Percentiles rank a stretch among this genome's conserved stretches.
Evolutionary conservation across 1,140 invertebrate genomes (phyloP).

Genomic region (Adoxophyes honmai): DNA sequence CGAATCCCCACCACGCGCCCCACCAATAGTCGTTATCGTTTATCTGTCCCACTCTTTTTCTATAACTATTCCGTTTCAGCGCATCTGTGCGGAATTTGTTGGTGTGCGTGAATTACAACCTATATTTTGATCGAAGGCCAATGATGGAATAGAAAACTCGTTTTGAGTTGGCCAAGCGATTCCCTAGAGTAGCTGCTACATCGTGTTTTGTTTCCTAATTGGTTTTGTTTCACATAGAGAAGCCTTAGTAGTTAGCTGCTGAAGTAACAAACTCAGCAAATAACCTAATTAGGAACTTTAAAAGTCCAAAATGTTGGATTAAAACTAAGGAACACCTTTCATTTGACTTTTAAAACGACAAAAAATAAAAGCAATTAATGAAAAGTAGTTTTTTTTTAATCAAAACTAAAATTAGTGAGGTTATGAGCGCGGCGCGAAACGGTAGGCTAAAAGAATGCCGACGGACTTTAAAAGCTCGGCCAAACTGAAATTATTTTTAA

Average conservation of each 20-base stretch:
- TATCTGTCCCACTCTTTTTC: slow-evolving; percentile 74
- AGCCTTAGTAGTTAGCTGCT: no score
- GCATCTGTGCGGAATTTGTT: slow-evolving; percentile 41
- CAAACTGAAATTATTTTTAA: no score
- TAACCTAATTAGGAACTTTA: no score
- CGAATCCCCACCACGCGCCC: slow-evolving; percentile 53
- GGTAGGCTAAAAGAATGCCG: slow-evolving; percentile 71
- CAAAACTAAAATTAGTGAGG: not conserved
- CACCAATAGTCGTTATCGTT: slow-evolving; percentile 59
- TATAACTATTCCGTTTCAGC: slow-evolving; percentile 50
- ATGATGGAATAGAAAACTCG: slow-evolving; percentile 45
- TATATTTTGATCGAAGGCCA: slow-evolving; percentile 73
- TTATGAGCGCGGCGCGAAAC: slow-evolving; percentile 23
- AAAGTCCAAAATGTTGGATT: no score
- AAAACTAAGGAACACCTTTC: no score
- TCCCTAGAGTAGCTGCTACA: no score
- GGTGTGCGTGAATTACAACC: slow-evolving; percentile 72
- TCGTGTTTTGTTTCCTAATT: no score
- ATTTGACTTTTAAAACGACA: no score
- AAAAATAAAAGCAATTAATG: no score
- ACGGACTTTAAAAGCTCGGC: slow-evolving; percentile 43
- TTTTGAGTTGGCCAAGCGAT: slow-evolving; percentile 13
- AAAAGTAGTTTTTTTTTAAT: not conserved
- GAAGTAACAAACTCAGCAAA: no score
- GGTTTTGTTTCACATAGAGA: no score